A percentile compares a stretch with the other conserved stretches of the same genome.
phyloP scores from a whole-genome alignment of 2,113 vertebrate species.

The Ardeotis arabs region DNA sequence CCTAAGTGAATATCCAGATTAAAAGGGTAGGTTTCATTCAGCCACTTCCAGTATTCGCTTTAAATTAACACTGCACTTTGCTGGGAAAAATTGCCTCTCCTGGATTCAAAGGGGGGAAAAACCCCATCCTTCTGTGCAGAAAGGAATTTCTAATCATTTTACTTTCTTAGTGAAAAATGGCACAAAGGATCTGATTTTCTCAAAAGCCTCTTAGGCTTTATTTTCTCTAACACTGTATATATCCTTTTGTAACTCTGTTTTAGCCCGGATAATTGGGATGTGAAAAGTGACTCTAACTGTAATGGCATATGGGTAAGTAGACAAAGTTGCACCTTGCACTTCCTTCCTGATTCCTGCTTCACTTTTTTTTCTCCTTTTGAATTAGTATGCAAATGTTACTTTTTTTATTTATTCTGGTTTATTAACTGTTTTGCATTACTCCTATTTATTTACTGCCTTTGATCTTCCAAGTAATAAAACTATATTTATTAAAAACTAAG shows the following conservation, averaged over 20 bases:
- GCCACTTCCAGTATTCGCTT: not conserved
- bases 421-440: not conserved
- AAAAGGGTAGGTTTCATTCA: not conserved
- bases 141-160: not conserved
- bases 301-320: conserved; percentile 83
- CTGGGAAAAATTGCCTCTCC: not conserved
- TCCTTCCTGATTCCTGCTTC: not conserved
- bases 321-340: not conserved
- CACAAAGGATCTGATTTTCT: not conserved
- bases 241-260: not conserved
- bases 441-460: not conserved
- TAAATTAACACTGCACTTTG: not conserved
- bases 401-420: not conserved
- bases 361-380: conserved; percentile 17
- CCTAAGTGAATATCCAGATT: not conserved
- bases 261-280: conserved; percentile 78
- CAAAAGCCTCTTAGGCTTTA: not conserved
- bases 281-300: conserved; percentile 76
- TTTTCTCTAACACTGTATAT: not conserved
- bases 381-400: not conserved
- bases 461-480: not conserved
- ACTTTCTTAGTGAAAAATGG: not conserved
- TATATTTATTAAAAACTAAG: not conserved
- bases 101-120: not conserved
- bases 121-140: not conserved